Conservation (phyloP, 2,797 vertebrate genomes). For the Tokudaia muenninki region DNA sequence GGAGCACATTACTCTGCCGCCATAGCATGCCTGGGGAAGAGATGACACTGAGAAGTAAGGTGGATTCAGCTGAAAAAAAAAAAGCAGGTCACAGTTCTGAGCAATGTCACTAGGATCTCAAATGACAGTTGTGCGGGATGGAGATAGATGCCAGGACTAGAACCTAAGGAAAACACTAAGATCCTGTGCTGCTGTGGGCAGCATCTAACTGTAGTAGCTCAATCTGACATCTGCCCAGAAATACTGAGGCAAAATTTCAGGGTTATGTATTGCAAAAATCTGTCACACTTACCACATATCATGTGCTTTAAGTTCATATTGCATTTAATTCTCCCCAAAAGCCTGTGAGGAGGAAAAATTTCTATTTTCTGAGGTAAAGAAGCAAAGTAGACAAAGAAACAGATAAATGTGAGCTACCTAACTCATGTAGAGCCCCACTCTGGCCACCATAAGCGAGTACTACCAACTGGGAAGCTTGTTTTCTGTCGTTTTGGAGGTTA, state of each 20-base stretch:
- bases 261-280: neutral
- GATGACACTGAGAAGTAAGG: neutral
- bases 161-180: neutral
- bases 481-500: conserved; percentile 12
- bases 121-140: neutral
- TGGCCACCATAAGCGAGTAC: neutral
- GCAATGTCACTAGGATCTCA: neutral
- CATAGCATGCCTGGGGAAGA: neutral
- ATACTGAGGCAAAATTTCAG: neutral
- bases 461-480: neutral
- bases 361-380: conserved; percentile 27
- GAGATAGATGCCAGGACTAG: neutral
- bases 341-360: neutral
- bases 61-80: neutral
- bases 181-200: neutral
- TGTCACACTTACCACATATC: neutral
- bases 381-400: conserved; percentile 24
- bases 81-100: neutral
- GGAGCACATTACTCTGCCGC: neutral
- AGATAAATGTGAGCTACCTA: neutral
- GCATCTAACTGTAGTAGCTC: neutral
- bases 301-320: neutral
- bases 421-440: neutral
- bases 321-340: conserved; percentile 50
- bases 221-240: neutral